phyloP scores from a whole-genome alignment of 2,113 vertebrate genomes.

The Mesoclemmys tuberculata region DNA sequence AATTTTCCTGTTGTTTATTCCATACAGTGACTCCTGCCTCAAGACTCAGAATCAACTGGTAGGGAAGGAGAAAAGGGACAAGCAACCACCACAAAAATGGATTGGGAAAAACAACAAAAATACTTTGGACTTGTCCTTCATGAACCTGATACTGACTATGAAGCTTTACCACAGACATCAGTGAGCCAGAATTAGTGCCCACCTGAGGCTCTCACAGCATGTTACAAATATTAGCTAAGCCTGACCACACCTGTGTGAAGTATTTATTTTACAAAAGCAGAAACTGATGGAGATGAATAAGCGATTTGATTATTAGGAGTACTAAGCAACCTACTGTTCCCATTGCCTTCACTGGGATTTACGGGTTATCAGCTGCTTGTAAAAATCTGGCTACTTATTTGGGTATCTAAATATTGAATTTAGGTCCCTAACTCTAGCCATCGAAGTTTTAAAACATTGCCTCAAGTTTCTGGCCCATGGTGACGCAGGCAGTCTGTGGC shows the following conservation, averaged over 20 bases:
- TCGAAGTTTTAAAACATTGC: neutral
- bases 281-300: neutral
- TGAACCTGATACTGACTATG: neutral
- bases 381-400: neutral
- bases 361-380: accelerated
- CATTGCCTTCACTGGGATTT: neutral
- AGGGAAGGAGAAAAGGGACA: neutral
- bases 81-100: accelerated
- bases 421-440: neutral
- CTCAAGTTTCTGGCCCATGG: neutral
- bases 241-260: neutral
- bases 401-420: neutral
- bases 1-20: neutral
- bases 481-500: neutral
- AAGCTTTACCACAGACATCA: neutral
- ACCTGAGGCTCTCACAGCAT: neutral
- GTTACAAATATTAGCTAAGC: neutral
- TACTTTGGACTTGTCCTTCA: neutral
- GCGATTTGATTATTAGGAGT: neutral
- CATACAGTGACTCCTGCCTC: neutral
- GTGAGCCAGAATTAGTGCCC: neutral
- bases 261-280: neutral
- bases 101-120: accelerated
- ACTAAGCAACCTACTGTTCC: neutral
- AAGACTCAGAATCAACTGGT: neutral